Evolutionary conservation across 2,888 invertebrate species (phyloP), one percentile per base, ranked within the genome.

Genomic region (Spodoptera picta): DNA sequence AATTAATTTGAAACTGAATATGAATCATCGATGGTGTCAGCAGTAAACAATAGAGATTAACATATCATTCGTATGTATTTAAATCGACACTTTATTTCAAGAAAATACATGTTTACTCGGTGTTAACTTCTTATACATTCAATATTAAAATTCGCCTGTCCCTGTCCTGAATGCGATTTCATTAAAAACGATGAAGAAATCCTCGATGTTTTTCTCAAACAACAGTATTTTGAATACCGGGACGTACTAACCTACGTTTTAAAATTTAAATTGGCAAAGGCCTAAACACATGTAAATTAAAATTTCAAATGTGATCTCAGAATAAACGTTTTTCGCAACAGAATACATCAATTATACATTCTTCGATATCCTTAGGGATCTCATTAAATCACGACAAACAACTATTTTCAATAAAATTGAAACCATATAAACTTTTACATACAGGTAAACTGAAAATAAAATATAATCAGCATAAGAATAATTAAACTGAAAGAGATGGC

Each of bases 131-230:
- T 43, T 41, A 60, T 42, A 60, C n/a, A 53, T 53, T 53, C 41
- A 44, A 49, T 6, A 63, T 49, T 36, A 12, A 62, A 47, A 62
- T 54, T 63, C 6, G 4, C 41, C 44, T 44, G 12, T 45, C 24
- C 43, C 14, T 43, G 14, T 43, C 7, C 19, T 43, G 51, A n/a
- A 12, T 19, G 12, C 6, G 19, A 14, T n/a, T 14, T 11, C 23
- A 41, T 64, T 23, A 10, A 47, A 47, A 24, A 23, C 23, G 11
- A 47, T 12, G 9, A 2, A 50, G 23, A 46, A 31, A 42, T 60
- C 11, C 10, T 45, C 5, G 41, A 49, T 41, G 7, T 31, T 31
- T 45, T 11, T 42, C 23, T 19, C 10, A 14, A 36, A 14, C 36
- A 44, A 41, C 10, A 41, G 44, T 41, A 44, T 46, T 36, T 11